Percentiles rank a stretch among this genome's conserved stretches.
phyloP scores from a whole-genome alignment of 2,888 invertebrate genomes.

The Sphinx pinastri region DNA sequence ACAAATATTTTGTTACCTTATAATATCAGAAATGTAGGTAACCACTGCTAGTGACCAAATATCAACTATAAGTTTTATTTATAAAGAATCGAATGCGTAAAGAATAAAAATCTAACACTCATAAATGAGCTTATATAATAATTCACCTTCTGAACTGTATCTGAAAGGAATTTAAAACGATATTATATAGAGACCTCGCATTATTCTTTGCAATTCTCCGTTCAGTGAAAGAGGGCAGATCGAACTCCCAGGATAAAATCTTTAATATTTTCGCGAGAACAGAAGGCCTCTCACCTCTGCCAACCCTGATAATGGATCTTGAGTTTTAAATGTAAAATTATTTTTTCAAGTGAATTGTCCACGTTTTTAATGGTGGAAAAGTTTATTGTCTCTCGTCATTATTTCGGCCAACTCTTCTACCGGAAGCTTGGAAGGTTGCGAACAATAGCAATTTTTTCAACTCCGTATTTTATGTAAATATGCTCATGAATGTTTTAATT shows the following conservation, averaged over 20 bases:
- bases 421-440: conserved; percentile 23
- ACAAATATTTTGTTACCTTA: no score
- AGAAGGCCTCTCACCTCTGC: conserved; percentile 40
- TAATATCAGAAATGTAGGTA: no score
- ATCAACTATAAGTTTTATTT: no score
- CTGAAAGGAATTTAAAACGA: no score
- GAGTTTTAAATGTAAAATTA: conserved; percentile 36
- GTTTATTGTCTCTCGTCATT: conserved; percentile 53
- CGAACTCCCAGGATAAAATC: conserved; percentile 13
- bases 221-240: conserved; percentile 7
- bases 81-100: no score
- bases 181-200: neutral
- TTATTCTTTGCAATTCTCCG: neutral
- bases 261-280: conserved; percentile 16
- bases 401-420: conserved; percentile 44
- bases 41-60: no score
- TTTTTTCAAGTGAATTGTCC: conserved; percentile 44
- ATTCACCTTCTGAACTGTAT: no score
- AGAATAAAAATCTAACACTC: no score
- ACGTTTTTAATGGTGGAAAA: conserved; percentile 51
- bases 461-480: conserved; percentile 21
- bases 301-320: conserved; percentile 40
- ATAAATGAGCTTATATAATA: no score
- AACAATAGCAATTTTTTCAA: conserved; percentile 12
- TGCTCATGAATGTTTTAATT: conserved; percentile 26